Evolutionary conservation across 2,797 vertebrate species (phyloP), one percentile per base, ranked within the genome.

Genomic region (Neopelma chrysocephalum): DNA sequence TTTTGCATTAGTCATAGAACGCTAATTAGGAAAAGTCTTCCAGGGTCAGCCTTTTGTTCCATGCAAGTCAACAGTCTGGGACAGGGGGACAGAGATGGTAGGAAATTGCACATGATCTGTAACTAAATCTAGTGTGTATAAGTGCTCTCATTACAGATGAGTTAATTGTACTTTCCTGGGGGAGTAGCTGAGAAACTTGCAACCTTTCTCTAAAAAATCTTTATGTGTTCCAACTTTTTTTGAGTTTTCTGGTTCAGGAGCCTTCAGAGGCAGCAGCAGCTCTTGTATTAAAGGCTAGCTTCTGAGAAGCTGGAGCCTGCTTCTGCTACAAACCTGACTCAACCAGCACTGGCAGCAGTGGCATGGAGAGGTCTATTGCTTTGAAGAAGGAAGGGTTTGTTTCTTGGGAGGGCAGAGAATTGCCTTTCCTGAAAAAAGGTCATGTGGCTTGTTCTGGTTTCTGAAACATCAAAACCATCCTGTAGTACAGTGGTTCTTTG

Each of bases 1-100:
- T 95, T 95, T 91, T 90, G 21, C 51, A 68, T 93, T 95, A 93
- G 53, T 90, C 50, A 43, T 51, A 36, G 70, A 72, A 87, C 0
- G 1, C 45, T 95, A 93, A 94, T 94, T 84, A 90, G 54, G 62
- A 93, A 64, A 84, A 58, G 10, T 95, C 66, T 94, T 95, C 36
- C 45, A 94, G 68, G 77, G 61, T 91, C 91, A 94, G 64, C 36
- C 50, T 82, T 87, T 72, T 90, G 65, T 93, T 89, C 68, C 64
- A 20, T 65, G 51, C 13, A 79, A 96, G 96, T 96, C 82, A 92
- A 93, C 87, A 72, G 53, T 22, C 82, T 92, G 91, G 75, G 83
- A 79, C 29, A 88, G 47, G 51, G 29, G 42, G 36, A 76, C 57
- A 78, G 73, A 31, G 65, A 88, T 58, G 29, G 78, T 65, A 88